phyloP scores from a whole-genome alignment of 2,113 vertebrate species.

The Calyptommatus sinebrachiatus region DNA sequence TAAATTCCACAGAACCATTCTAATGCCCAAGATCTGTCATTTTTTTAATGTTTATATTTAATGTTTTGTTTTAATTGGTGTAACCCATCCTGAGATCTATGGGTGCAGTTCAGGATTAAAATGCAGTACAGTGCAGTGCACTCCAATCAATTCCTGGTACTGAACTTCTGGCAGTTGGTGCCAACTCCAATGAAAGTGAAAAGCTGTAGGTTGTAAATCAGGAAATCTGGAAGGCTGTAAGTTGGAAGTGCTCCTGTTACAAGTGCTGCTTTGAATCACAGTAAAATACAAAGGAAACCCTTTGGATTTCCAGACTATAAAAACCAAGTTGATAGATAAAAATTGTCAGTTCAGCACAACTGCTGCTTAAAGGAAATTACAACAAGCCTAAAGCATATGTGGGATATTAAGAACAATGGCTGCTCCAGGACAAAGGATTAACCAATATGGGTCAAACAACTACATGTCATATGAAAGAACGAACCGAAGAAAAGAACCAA shows the following conservation, averaged over 20 bases:
- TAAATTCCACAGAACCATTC: no score
- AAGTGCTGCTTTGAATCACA: not conserved
- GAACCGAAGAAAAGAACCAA: not conserved
- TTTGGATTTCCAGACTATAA: not conserved
- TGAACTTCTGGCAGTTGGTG: no score
- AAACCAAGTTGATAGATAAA: not conserved
- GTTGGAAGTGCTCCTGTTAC: not conserved
- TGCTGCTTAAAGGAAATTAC: not conserved
- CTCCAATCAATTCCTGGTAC: no score
- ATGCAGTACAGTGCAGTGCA: no score
- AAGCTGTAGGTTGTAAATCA: no score
- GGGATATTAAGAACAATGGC: not conserved
- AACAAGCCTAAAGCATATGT: not conserved
- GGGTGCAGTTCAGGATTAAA: no score
- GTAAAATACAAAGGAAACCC: not conserved
- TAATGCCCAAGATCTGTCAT: no score
- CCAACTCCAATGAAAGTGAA: no score
- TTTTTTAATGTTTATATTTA: no score
- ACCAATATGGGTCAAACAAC: not conserved
- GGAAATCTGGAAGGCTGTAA: not conserved
- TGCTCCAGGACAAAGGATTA: not conserved
- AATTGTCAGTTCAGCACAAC: not conserved
- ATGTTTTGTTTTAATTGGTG: no score
- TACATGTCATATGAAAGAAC: not conserved
- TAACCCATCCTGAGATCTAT: no score